phyloP scores from a whole-genome alignment of 2,888 invertebrate genomes.

The Scaptomyza cyrtandrae region DNA sequence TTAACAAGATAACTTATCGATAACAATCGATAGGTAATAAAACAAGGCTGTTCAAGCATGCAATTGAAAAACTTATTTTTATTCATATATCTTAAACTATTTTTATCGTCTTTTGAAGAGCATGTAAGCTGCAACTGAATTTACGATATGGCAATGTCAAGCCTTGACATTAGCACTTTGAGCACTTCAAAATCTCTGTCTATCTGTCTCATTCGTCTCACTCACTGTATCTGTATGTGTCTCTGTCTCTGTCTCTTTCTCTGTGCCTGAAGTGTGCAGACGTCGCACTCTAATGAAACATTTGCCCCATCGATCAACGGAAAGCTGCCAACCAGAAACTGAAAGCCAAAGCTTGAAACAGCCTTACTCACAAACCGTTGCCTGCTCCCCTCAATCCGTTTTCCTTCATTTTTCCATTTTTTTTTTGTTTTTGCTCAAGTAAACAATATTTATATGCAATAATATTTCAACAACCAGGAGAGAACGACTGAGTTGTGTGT shows the following conservation, averaged over 20 bases:
- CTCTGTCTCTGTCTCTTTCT: not conserved
- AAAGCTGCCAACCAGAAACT: conserved; percentile 26
- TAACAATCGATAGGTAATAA: not conserved
- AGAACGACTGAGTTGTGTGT: conserved; percentile 1
- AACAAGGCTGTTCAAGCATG: too few relatives aligned
- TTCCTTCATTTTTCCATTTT: not conserved
- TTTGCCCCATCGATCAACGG: conserved; percentile 69
- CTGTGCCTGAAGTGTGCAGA: conserved; percentile 6
- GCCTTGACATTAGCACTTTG: conserved; percentile 37
- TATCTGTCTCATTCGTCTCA: not conserved
- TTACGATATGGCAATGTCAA: conserved; percentile 20
- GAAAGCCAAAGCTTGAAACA: conserved; percentile 5
- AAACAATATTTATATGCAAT: conserved; percentile 56
- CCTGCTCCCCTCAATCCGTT: not conserved
- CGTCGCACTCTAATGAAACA: conserved; percentile 43
- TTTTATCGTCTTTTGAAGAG: not conserved
- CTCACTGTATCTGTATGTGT: not conserved
- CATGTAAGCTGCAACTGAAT: not conserved
- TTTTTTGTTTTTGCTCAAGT: conserved; percentile 27
- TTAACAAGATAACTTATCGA: not conserved
- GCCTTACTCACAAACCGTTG: not conserved
- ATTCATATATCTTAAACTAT: not conserved
- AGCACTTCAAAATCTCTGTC: conserved; percentile 2
- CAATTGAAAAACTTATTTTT: too few relatives aligned
- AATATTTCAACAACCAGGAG: conserved; percentile 45